Conservation (phyloP, 2,797 vertebrate genomes). For the Falco peregrinus region DNA sequence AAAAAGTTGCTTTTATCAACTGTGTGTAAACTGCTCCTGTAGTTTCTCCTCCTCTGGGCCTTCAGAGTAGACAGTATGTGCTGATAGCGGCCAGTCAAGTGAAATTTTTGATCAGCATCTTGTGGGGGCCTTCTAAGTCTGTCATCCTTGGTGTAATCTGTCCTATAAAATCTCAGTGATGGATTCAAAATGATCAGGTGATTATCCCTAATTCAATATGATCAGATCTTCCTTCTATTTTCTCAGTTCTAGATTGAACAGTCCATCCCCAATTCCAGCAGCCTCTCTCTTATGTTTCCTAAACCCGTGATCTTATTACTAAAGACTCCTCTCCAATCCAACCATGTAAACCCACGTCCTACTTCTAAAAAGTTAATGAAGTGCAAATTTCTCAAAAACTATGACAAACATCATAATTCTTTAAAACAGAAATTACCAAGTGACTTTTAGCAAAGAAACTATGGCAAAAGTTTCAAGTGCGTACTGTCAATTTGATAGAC, state of each 20-base stretch:
- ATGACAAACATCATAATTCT: not conserved
- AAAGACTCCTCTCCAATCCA: not conserved
- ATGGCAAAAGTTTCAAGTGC: not conserved
- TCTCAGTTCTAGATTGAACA: not conserved
- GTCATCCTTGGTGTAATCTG: not conserved
- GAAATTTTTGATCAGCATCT: not conserved
- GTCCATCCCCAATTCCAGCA: not conserved
- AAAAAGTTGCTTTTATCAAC: not conserved
- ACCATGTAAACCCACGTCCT: not conserved
- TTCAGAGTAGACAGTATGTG: not conserved
- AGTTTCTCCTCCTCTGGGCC: not conserved
- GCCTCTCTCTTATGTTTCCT: not conserved
- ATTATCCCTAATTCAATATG: not conserved
- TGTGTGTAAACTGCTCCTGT: not conserved
- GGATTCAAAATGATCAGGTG: not conserved
- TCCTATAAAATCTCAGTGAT: not conserved
- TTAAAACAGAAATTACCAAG: not conserved
- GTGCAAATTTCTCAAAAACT: not conserved
- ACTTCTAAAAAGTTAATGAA: not conserved
- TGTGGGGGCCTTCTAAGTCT: not conserved
- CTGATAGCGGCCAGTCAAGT: not conserved
- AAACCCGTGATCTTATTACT: not conserved
- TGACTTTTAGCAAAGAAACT: not conserved
- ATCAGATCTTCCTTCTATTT: not conserved
- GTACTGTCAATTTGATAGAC: not conserved